Percentiles rank a stretch among this genome's conserved stretches.
phyloP scores from a whole-genome alignment of 2,888 invertebrate species.

The Strigamia transsilvanica region DNA sequence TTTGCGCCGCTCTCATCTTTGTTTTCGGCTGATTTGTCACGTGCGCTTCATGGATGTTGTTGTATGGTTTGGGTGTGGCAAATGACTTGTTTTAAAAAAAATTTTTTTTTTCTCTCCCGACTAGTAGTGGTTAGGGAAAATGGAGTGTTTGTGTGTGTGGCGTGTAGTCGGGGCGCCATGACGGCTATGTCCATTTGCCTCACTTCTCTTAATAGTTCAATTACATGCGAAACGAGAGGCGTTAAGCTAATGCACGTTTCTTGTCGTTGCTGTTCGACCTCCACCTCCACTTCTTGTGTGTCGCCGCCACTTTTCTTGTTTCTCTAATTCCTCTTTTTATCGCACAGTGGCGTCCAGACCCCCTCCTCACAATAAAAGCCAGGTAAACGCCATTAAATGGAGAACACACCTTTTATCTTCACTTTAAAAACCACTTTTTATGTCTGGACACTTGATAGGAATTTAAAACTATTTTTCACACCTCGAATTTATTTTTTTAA shows the following conservation, averaged over 20 bases:
- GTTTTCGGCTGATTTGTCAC: not conserved
- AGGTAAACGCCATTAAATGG: conserved; percentile 30
- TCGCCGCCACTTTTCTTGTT: conserved; percentile 38
- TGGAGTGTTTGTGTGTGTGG: not conserved
- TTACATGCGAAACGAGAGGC: conserved; percentile 42
- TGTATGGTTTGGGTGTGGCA: conserved; percentile 13
- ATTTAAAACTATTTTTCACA: conserved; percentile 6
- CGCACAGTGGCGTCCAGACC: conserved; percentile 33
- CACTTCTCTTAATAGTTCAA: conserved; percentile 38
- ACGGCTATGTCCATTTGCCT: conserved; percentile 40
- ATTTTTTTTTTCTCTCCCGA: not conserved
- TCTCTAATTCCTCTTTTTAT: conserved; percentile 35
- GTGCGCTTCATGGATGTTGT: conserved; percentile 12
- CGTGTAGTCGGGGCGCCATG: conserved; percentile 5
- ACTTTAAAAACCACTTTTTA: not conserved
- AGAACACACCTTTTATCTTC: conserved; percentile 21
- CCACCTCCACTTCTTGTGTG: conserved; percentile 42
- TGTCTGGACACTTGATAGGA: not conserved
- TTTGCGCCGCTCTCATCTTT: not conserved
- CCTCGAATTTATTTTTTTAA: not conserved
- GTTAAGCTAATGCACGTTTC: conserved; percentile 44
- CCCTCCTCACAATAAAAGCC: conserved; percentile 18
- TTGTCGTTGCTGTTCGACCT: conserved; percentile 3
- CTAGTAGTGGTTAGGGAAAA: not conserved
- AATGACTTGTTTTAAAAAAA: not conserved